These are phyloP conservation scores for Lordiphosa collinella DNA, from an alignment of 1,140 invertebrate genomes.

Conservation along the genomic window DNA sequence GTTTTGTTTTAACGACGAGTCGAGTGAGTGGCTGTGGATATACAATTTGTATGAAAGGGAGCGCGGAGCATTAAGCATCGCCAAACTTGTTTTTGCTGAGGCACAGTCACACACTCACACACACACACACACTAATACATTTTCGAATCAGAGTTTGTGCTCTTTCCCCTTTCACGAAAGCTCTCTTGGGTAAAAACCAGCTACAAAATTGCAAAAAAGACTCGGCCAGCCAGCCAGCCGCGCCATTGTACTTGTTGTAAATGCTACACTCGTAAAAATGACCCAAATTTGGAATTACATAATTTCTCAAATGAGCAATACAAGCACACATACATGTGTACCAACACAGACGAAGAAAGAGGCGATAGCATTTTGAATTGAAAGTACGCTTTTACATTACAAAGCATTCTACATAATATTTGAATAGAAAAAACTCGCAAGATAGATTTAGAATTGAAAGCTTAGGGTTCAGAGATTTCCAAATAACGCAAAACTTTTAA, in stretches of 20 bases:
- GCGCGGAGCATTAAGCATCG: constrained; percentile 18
- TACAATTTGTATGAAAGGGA: constrained; percentile 38
- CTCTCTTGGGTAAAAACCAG: constrained; percentile 60
- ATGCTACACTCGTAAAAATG: constrained; percentile 74
- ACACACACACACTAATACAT: constrained; percentile 25
- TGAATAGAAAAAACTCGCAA: no score
- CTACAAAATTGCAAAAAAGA: constrained; percentile 57
- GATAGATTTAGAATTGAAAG: no score
- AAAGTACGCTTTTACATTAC: background rate
- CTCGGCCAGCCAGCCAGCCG: constrained; percentile 6
- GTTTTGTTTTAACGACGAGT: constrained; percentile 19
- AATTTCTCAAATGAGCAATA: constrained; percentile 54
- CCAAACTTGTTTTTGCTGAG: constrained; percentile 59
- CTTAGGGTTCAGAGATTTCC: no score
- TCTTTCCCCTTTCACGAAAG: constrained; percentile 73
- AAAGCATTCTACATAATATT: no score
- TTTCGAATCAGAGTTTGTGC: constrained; percentile 28
- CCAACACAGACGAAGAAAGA: constrained; percentile 1
- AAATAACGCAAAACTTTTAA: no score
- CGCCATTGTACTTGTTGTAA: constrained; percentile 61
- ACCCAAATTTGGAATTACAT: constrained; percentile 76
- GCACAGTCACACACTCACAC: constrained; percentile 29
- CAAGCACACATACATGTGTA: constrained; percentile 8
- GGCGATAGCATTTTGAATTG: constrained; percentile 11
- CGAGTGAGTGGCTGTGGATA: constrained; percentile 17